Evolutionary conservation across 2,888 invertebrate species (phyloP).

Genomic region (Cordilura impudica): DNA sequence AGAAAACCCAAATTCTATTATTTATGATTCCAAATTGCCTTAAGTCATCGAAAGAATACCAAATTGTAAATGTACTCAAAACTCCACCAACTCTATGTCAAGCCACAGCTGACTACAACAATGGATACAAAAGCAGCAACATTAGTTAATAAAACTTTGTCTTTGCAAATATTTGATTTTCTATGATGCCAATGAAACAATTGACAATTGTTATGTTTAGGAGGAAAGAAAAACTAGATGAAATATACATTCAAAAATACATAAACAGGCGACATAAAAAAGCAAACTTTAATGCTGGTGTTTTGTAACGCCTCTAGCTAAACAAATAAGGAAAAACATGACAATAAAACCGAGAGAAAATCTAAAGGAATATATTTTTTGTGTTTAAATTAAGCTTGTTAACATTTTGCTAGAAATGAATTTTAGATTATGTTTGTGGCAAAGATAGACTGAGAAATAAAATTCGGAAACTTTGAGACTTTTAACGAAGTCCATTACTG

Average conservation of each 20-base stretch:
- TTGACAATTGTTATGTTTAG: not conserved
- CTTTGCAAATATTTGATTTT: not conserved
- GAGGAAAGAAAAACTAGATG: not conserved
- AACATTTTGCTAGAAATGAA: not conserved
- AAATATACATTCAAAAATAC: not conserved
- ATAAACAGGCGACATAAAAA: not conserved
- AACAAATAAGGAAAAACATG: not conserved
- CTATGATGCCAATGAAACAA: not conserved
- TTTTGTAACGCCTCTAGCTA: not conserved
- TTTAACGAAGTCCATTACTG: no score
- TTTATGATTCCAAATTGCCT: not conserved
- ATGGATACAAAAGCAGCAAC: not conserved
- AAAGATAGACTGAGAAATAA: not conserved
- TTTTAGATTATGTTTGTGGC: not conserved
- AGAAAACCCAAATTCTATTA: constrained; percentile 14
- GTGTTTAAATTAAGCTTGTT: constrained; percentile 5
- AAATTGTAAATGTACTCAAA: not conserved
- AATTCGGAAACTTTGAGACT: no score
- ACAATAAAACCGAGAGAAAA: not conserved
- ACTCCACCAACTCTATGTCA: not conserved
- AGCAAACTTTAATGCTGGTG: not conserved
- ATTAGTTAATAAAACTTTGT: constrained; percentile 3
- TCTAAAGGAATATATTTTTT: not conserved
- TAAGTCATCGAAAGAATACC: not conserved
- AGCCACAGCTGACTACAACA: not conserved